These are phyloP conservation scores for Cairina moschata DNA, from an alignment of 2,113 vertebrate genomes.

Conservation along the genomic window DNA sequence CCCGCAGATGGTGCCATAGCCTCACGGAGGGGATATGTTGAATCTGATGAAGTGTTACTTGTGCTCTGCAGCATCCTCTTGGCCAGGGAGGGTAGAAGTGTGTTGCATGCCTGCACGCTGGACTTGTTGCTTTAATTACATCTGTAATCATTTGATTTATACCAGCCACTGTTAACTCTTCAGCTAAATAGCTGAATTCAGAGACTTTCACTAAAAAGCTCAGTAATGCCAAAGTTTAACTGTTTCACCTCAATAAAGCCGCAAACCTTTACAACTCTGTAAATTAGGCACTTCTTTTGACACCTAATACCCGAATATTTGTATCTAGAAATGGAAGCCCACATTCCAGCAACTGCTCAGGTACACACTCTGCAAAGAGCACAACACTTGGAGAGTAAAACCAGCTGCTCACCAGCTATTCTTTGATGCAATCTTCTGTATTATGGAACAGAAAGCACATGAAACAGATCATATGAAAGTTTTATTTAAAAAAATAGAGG, in stretches of 20 bases:
- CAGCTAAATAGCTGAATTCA: not conserved
- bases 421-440: not conserved
- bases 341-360: not conserved
- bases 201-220: not conserved
- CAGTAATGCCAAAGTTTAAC: not conserved
- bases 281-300: not conserved
- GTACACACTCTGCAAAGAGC: not conserved
- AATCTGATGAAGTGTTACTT: rapidly evolving
- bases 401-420: not conserved
- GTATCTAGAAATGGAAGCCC: not conserved
- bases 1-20: slow-evolving; percentile 11
- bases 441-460: not conserved
- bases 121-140: not conserved
- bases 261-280: rapidly evolving
- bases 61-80: rapidly evolving
- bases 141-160: not conserved
- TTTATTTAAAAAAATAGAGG: not conserved
- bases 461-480: not conserved
- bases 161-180: not conserved
- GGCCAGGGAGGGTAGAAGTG: not conserved
- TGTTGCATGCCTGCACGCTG: rapidly evolving
- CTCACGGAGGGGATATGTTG: rapidly evolving
- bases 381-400: not conserved
- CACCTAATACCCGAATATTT: not conserved
- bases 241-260: not conserved